Base-by-base conservation (phyloP, 2,888 invertebrate genomes). In the Volucella inflata region DNA sequence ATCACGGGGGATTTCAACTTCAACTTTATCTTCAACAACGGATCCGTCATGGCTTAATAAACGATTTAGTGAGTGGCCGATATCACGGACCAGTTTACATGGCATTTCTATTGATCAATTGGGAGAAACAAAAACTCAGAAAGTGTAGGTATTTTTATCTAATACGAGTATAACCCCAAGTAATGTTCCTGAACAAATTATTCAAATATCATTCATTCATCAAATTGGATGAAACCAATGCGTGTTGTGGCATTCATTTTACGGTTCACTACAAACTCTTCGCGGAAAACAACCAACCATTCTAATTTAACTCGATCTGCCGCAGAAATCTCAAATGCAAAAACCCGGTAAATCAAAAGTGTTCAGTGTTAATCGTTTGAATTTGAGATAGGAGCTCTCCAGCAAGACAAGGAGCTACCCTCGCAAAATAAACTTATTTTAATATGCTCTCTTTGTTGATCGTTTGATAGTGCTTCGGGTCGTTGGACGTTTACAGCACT, bases 401-500 rank as follows among this genome's bases (percentile, higher is more conserved):
- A 8, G 11, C 30, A 36, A 11, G 21, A n/a, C 0, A 57, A 57
- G 46, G 2, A 75, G 17, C 12, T 65, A 3, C 16, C 65, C 8
- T 3, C 14, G 8, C 55, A 55, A 57, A 48, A 38, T 14, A 55
- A n/a, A 38, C 64, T 64, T 11, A 12, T 38, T 1, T 42, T 21
- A 1, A 0, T 74, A 2, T 53, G 12, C 46, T 46, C 55, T 1
- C n/a, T 75, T 65, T 53, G 38, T 75, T n/a, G 75, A 75, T 11
- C 11, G 21, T 16, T 2, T 2, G 0, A 50, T 48, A 16, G 38
- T 82, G 4, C 65, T 77, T 42, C 70, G 72, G 0, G 72, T 77
- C 21, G 77, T 72, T 36, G 82, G 76, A 2, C 62, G 70, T 1
- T 42, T 71, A 21, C 42, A 65, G 17, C 38, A 82, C 9, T 82